Evolutionary conservation across 2,888 invertebrate genomes (phyloP).

Genomic region (Pterobdella sp.): DNA sequence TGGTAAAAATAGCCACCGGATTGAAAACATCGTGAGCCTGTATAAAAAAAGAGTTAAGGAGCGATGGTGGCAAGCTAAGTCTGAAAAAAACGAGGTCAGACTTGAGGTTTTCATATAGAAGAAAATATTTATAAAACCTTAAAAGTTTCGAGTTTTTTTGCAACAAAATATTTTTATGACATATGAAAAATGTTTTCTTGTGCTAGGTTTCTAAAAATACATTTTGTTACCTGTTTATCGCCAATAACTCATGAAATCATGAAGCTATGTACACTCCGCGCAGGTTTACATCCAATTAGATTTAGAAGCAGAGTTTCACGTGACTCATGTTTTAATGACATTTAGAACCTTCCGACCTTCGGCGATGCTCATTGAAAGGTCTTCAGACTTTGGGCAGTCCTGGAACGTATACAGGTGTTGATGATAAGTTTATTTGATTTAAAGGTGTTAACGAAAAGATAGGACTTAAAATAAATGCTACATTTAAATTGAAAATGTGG

Average conservation of each 20-base stretch:
- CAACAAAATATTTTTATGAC: too few relatives aligned
- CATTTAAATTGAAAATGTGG: too few relatives aligned
- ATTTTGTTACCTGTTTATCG: too few relatives aligned
- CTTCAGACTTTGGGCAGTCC: slow-evolving; percentile 76
- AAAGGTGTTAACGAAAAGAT: too few relatives aligned
- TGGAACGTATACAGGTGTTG: slow-evolving; percentile 68
- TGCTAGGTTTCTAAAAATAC: too few relatives aligned
- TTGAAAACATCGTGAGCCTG: slow-evolving; percentile 83
- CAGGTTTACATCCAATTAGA: slow-evolving; percentile 73
- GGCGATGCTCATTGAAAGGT: slow-evolving; percentile 86
- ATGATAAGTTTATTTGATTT: neutral
- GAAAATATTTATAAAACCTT: too few relatives aligned
- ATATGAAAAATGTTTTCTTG: too few relatives aligned
- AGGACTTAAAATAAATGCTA: too few relatives aligned
- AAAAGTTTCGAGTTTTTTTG: too few relatives aligned
- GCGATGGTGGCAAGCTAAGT: slow-evolving; percentile 95
- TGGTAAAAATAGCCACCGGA: slow-evolving; percentile 65
- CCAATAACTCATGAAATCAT: too few relatives aligned
- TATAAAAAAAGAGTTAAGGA: slow-evolving; percentile 39
- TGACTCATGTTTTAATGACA: slow-evolving; percentile 93
- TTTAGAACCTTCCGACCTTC: slow-evolving; percentile 97
- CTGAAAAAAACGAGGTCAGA: slow-evolving; percentile 78
- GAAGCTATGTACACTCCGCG: slow-evolving; percentile 53
- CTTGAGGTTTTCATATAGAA: too few relatives aligned
- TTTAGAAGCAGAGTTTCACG: slow-evolving; percentile 96